A percentile compares a stretch with the other conserved stretches of the same genome.
These are phyloP conservation scores for Tricholaema leucomelas DNA, from an alignment of 2,113 vertebrate genomes.

Conservation along the genomic window DNA sequence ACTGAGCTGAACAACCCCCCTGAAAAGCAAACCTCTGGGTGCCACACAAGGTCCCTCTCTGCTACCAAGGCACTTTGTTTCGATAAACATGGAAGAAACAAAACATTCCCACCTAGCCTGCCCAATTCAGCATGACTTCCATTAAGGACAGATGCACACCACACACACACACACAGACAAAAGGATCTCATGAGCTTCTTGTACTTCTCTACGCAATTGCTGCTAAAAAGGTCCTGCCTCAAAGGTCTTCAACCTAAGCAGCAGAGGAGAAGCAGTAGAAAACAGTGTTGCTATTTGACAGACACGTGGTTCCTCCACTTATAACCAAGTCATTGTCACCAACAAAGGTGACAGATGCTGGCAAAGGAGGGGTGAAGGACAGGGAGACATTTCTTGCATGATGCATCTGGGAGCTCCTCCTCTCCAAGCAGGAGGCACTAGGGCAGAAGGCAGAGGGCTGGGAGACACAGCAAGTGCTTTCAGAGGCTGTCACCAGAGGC, in stretches of 20 bases:
- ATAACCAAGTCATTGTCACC: fast-evolving
- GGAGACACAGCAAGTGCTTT: not conserved
- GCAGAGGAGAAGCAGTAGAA: not conserved
- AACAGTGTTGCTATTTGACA: not conserved
- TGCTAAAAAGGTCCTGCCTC: not conserved
- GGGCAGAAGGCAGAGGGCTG: conserved; percentile 4
- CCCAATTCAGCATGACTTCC: not conserved
- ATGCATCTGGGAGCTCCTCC: not conserved
- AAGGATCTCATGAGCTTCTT: not conserved
- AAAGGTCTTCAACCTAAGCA: not conserved
- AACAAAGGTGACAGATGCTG: not conserved
- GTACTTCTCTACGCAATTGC: not conserved
- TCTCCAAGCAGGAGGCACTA: not conserved
- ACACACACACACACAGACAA: not conserved
- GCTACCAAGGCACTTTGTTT: not conserved
- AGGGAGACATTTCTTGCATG: not conserved
- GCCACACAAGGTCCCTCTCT: not conserved
- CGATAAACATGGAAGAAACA: not conserved
- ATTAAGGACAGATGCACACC: not conserved
- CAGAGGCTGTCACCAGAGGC: conserved; percentile 6
- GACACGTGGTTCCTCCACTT: not conserved
- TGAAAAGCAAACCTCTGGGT: not conserved
- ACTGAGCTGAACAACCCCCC: not conserved
- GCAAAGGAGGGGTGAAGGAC: not conserved
- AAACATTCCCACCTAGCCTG: not conserved